These are phyloP conservation scores for Drosophila bocqueti DNA, from an alignment of 1,140 invertebrate genomes.

Conservation along the genomic window DNA sequence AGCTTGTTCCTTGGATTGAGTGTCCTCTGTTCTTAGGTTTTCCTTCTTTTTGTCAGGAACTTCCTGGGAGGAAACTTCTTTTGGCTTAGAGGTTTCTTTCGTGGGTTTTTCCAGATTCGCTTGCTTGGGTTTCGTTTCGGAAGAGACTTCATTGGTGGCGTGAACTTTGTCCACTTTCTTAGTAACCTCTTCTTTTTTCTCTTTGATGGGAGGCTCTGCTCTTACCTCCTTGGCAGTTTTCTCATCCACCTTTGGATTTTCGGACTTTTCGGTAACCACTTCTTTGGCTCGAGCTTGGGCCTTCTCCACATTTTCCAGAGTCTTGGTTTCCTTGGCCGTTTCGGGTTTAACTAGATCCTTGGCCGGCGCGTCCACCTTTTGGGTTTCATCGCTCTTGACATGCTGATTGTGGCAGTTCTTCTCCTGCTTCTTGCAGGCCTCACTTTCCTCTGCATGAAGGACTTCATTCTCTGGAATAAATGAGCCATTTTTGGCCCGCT, in stretches of 20 bases:
- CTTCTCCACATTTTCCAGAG: constrained; percentile 64
- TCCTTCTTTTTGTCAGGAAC: neutral
- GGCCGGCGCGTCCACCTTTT: constrained; percentile 32
- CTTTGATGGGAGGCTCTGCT: neutral
- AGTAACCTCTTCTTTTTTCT: neutral
- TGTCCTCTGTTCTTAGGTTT: neutral
- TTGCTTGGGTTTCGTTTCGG: neutral
- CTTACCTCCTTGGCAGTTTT: neutral
- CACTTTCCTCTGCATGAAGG: constrained; percentile 14
- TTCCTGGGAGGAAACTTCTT: neutral
- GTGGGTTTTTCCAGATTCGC: neutral
- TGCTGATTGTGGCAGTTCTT: constrained; percentile 61
- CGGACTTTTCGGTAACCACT: constrained; percentile 8
- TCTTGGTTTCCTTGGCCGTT: constrained; percentile 64
- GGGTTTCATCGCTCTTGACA: constrained; percentile 54
- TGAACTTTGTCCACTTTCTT: neutral
- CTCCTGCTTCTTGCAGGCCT: constrained; percentile 39
- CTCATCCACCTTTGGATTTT: neutral
- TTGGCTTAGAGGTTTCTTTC: neutral
- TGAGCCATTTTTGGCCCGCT: constrained; percentile 57
- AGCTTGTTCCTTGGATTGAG: neutral
- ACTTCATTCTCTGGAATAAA: constrained; percentile 12
- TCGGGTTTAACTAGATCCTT: constrained; percentile 38
- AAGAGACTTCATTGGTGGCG: neutral
- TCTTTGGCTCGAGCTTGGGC: constrained; percentile 47